phyloP scores from a whole-genome alignment of 1,140 invertebrate genomes.

The Hylyphantes graminicola region DNA sequence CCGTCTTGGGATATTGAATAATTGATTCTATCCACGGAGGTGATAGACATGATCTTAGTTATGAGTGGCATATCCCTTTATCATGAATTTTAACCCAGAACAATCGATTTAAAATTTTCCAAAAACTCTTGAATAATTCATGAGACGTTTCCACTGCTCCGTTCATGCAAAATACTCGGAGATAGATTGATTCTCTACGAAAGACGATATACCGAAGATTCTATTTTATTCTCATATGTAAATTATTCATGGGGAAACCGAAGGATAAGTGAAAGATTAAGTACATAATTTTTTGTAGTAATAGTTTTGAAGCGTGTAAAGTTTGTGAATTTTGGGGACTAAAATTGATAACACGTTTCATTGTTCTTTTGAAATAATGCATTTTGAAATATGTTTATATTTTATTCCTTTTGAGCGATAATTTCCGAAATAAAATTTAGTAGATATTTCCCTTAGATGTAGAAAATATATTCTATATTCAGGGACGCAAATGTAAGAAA shows the following conservation, averaged over 20 bases:
- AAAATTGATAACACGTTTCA: no score
- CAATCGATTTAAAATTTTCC: slow-evolving; percentile 55
- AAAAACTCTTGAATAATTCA: slow-evolving; percentile 57
- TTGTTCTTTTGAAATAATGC: no score
- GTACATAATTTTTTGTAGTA: no score
- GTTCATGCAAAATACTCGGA: slow-evolving; percentile 57
- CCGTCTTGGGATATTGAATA: no score
- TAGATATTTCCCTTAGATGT: no score
- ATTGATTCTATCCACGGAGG: background rate
- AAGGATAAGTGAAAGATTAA: background rate
- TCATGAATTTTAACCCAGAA: slow-evolving; percentile 27
- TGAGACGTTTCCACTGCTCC: slow-evolving; percentile 39
- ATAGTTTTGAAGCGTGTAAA: no score
- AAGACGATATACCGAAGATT: slow-evolving; percentile 18
- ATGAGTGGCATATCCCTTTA: slow-evolving; percentile 35
- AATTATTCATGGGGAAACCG: slow-evolving; percentile 43
- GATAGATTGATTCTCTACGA: slow-evolving; percentile 43
- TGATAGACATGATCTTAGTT: slow-evolving; percentile 22
- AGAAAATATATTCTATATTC: no score
- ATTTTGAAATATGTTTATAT: no score
- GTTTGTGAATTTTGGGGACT: no score
- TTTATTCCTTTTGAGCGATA: no score
- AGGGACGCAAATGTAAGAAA: no score
- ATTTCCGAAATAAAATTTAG: no score
- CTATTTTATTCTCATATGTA: slow-evolving; percentile 19